A percentile compares a stretch with the other conserved stretches of the same genome.
phyloP scores from a whole-genome alignment of 2,888 invertebrate genomes.

The Cetonia aurata region DNA sequence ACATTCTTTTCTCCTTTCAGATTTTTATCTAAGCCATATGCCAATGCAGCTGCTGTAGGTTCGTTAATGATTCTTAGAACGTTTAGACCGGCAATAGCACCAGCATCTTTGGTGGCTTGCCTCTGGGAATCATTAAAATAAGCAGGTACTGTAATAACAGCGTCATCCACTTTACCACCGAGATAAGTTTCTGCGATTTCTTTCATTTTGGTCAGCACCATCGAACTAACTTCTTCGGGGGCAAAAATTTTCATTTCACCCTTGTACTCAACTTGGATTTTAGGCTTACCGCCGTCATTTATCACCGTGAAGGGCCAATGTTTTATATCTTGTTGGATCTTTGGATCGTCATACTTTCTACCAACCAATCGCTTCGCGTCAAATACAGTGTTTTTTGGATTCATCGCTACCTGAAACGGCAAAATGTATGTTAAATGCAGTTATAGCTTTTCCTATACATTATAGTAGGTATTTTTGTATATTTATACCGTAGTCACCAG shows the following conservation, averaged over 20 bases:
- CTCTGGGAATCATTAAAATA: constrained; percentile 87
- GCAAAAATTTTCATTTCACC: constrained; percentile 82
- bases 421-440: not conserved
- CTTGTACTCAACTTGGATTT: constrained; percentile 80
- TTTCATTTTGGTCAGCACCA: constrained; percentile 89
- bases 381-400: constrained; percentile 85
- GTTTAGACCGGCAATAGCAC: constrained; percentile 86
- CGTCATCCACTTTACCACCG: constrained; percentile 79
- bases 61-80: constrained; percentile 92
- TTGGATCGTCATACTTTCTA: constrained; percentile 81
- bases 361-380: constrained; percentile 89
- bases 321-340: constrained; percentile 84
- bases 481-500: no score
- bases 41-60: constrained; percentile 89
- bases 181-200: constrained; percentile 83
- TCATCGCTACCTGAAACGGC: constrained; percentile 76
- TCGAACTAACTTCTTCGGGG: constrained; percentile 88
- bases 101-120: constrained; percentile 92
- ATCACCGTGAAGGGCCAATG: constrained; percentile 86
- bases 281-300: constrained; percentile 78
- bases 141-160: constrained; percentile 87
- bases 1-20: constrained; percentile 81
- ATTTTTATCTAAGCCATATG: constrained; percentile 85
- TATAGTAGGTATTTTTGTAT: no score
- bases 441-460: no score